Conservation (phyloP, 2,113 vertebrate species). For the Austrofundulus limnaeus region DNA sequence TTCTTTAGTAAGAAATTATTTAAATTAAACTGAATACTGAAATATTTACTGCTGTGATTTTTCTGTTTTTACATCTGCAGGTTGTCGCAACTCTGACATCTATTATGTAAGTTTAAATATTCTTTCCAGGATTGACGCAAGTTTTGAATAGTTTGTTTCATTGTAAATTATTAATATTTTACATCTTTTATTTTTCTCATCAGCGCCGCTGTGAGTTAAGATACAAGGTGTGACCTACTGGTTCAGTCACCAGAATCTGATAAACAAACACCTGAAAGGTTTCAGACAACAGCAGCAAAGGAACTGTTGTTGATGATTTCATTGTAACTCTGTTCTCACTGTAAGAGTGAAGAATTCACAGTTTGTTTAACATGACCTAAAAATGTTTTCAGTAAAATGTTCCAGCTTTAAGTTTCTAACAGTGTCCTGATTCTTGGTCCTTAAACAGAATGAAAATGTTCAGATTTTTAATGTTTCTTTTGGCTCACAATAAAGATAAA, state of each 20-base stretch:
- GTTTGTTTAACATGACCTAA: too few relatives aligned
- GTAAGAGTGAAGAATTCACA: not conserved
- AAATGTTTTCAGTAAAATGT: too few relatives aligned
- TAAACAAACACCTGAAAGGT: not conserved
- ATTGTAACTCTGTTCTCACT: too few relatives aligned
- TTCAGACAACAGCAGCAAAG: not conserved
- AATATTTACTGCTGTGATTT: not conserved
- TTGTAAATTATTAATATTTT: not conserved
- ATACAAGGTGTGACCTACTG: not conserved
- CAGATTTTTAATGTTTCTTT: too few relatives aligned
- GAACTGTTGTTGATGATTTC: not conserved
- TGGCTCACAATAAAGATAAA: too few relatives aligned
- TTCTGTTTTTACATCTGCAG: not conserved
- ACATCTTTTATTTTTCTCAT: not conserved
- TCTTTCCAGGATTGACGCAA: not conserved
- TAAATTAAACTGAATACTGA: not conserved
- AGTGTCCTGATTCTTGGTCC: not conserved
- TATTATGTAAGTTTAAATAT: not conserved
- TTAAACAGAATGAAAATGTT: not conserved
- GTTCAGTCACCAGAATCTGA: not conserved
- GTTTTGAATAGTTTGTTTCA: not conserved
- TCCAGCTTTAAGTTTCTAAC: too few relatives aligned
- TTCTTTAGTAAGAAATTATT: too few relatives aligned
- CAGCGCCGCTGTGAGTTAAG: not conserved
- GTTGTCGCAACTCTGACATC: rapidly evolving